These are phyloP conservation scores for Paracanthobrama guichenoti DNA, from an alignment of 2,113 vertebrate species.

Conservation along the genomic window DNA sequence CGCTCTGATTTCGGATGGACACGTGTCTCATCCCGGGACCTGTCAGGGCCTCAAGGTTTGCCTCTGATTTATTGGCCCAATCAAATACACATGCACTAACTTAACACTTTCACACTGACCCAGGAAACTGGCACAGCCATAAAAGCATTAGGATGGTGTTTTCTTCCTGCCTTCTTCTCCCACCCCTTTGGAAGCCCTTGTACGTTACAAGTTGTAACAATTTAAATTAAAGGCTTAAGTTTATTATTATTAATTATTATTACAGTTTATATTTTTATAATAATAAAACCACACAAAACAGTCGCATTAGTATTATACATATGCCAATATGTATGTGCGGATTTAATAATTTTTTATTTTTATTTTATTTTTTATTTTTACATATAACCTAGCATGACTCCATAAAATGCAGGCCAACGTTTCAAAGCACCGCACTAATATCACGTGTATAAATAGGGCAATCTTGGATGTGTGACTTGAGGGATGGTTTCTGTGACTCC, in stretches of 20 bases:
- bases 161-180: conserved; percentile 53
- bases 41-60: conserved; percentile 65
- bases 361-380: background rate
- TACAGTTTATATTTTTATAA: background rate
- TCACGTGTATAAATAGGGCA: conserved; percentile 56
- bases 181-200: background rate
- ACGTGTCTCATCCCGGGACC: conserved; percentile 80
- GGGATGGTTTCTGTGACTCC: conserved; percentile 67
- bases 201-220: background rate
- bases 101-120: conserved; percentile 76
- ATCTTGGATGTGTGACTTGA: conserved; percentile 63
- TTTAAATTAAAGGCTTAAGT: background rate
- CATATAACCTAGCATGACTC: conserved; percentile 45
- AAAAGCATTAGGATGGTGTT: conserved; percentile 72
- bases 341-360: background rate
- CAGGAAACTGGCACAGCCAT: conserved; percentile 74
- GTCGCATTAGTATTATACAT: background rate
- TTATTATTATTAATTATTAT: background rate
- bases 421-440: conserved; percentile 25
- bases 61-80: conserved; percentile 83
- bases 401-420: conserved; percentile 40
- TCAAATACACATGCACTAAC: conserved; percentile 76
- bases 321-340: background rate
- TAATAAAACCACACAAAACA: background rate
- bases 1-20: conserved; percentile 72